phyloP scores from a whole-genome alignment of 2,888 invertebrate genomes.

The Dicyrtomina minuta region DNA sequence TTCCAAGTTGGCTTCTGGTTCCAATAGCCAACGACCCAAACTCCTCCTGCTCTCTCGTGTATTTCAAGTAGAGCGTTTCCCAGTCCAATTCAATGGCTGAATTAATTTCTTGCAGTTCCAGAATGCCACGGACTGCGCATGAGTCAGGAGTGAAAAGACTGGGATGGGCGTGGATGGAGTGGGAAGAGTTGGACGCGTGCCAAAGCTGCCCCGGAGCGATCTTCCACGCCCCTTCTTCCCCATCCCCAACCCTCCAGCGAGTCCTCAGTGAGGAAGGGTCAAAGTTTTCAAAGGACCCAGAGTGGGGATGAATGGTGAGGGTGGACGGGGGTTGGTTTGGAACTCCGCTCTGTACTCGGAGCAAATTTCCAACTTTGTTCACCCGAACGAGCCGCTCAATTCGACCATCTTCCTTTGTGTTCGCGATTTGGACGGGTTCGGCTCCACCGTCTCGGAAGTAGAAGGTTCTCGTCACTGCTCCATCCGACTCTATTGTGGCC shows the following conservation, averaged over 20 bases:
- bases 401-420: not conserved
- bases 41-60: not conserved
- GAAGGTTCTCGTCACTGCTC: not conserved
- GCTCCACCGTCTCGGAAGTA: constrained; percentile 8
- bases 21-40: not conserved
- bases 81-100: not conserved
- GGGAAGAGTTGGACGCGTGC: not conserved
- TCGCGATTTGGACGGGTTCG: not conserved
- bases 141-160: not conserved
- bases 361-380: too few relatives aligned
- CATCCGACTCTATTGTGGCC: constrained; percentile 4
- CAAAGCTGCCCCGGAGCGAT: not conserved
- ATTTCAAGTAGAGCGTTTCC: not conserved
- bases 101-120: not conserved
- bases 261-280: not conserved
- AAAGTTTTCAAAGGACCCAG: constrained; percentile 15
- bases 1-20: not conserved
- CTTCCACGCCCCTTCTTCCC: too few relatives aligned
- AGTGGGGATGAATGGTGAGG: not conserved
- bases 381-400: too few relatives aligned
- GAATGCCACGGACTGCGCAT: not conserved
- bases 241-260: not conserved
- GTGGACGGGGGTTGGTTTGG: not conserved
- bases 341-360: too few relatives aligned
- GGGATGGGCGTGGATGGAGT: not conserved